These are phyloP conservation scores for Sinocyclocheilus anophthalmus DNA, from an alignment of 2,113 vertebrate species.

Conservation along the genomic window DNA sequence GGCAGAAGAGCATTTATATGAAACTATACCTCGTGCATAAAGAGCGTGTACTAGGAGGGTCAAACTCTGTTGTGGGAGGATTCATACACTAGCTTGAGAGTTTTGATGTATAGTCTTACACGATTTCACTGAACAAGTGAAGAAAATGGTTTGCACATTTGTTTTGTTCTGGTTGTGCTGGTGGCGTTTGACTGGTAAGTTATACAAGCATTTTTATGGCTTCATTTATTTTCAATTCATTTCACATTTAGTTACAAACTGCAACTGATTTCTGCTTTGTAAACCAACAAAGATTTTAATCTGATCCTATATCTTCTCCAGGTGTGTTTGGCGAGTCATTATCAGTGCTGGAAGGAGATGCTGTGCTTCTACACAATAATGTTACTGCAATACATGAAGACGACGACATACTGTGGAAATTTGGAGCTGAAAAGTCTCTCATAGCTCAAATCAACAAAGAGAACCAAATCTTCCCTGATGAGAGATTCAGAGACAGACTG, in stretches of 20 bases:
- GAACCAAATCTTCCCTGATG: too few relatives aligned
- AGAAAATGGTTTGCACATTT: background rate
- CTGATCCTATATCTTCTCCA: background rate
- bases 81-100: background rate
- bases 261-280: background rate
- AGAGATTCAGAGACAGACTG: background rate
- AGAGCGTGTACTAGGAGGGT: background rate
- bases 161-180: background rate
- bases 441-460: background rate
- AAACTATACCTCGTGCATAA: too few relatives aligned
- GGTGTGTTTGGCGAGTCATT: background rate
- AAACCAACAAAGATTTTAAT: background rate
- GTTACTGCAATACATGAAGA: background rate
- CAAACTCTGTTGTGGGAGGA: background rate
- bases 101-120: background rate
- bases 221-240: too few relatives aligned
- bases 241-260: background rate
- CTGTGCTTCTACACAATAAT: too few relatives aligned
- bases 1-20: too few relatives aligned
- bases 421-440: background rate
- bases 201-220: background rate
- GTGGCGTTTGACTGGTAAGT: background rate
- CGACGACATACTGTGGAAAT: background rate
- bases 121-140: background rate
- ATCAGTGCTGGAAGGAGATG: too few relatives aligned